Conservation (phyloP, 2,888 invertebrate species). For the Pemphredon lugubris region DNA sequence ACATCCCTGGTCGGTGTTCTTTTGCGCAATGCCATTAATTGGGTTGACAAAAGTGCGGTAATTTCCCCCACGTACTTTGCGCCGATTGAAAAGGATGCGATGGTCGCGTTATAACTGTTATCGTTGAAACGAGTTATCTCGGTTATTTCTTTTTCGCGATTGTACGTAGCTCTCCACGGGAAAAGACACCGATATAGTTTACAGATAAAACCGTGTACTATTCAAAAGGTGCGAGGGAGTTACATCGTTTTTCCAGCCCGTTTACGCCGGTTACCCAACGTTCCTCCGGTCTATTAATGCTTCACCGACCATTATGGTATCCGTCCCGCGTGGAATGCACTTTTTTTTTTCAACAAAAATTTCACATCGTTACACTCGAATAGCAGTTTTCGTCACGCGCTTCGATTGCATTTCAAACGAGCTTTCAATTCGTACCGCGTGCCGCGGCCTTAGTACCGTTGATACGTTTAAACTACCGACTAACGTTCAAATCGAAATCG, state of each 20-base stretch:
- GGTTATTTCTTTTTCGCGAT: too few species aligned
- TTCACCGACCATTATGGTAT: background rate
- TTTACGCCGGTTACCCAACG: background rate
- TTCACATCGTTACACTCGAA: background rate
- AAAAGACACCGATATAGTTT: slow-evolving; percentile 6
- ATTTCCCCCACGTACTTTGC: too few species aligned
- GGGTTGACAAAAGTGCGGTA: too few species aligned
- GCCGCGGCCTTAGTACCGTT: background rate
- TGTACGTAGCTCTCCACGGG: background rate
- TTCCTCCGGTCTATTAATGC: background rate
- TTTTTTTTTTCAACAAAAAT: background rate
- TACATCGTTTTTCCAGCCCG: slow-evolving; percentile 23
- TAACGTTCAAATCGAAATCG: too few species aligned
- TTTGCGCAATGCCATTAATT: too few species aligned
- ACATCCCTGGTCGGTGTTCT: too few species aligned
- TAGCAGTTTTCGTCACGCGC: background rate
- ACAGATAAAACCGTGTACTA: slow-evolving; percentile 24
- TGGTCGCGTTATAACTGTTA: too few species aligned
- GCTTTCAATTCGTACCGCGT: background rate
- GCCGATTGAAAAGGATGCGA: too few species aligned
- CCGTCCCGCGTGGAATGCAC: too few species aligned
- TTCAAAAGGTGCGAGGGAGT: slow-evolving; percentile 10
- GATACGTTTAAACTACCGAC: background rate
- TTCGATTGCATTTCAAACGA: background rate
- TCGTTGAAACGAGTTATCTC: too few species aligned